Evolutionary conservation across 2,113 vertebrate species (phyloP), one percentile per base, ranked within the genome.

Genomic region (Cryptomyrus ogoouensis): DNA sequence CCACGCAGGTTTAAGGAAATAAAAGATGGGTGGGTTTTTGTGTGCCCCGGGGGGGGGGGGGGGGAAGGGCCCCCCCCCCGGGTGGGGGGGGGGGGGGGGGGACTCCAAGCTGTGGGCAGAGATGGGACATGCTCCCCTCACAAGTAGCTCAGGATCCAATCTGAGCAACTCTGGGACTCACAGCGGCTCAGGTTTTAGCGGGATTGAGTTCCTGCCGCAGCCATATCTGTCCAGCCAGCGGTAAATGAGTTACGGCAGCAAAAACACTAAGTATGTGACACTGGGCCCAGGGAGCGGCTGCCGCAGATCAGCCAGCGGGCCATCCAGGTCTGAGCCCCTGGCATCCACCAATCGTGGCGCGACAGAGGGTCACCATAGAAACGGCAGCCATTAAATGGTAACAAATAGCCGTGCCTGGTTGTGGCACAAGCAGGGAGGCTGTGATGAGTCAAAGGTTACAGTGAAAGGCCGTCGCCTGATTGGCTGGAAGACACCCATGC

Each of bases 291-390:
- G 62, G 62, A 3, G 10, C n/a, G 15, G 4, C 5, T 35, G 47
- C 50, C 5, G 27, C 13, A 10, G 85, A 53, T 56, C 85, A 56
- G 47, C 83, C 83, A 49, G 46, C 24, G 10, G 47, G n/a, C 17
- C 8, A 47, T 83, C 46, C 12, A 17, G 31, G 5, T 17, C 49
- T 35, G 47, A 87, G 50, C 13, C 49, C 5, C 47, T 21, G 12
- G 15, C 85, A 56, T 21, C 17, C 83, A 42, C 83, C 42, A 47
- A 84, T 46, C 24, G 39, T 47, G 42, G 1, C 0, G 13, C 8
- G 31, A 13, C 15, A 27, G 85, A 87, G 85, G n/a, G 85, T 53
- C 50, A 27, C 85, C 85, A 87, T 87, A 35, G 85, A 35, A 87
- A 87, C 15, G 15, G 50, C 49, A 56, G 85, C 47, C 50, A 39